A percentile compares a stretch with the other conserved stretches of the same genome.
These are phyloP conservation scores for Myotis findleyi DNA, from an alignment of 2,797 vertebrate species.

Conservation along the genomic window DNA sequence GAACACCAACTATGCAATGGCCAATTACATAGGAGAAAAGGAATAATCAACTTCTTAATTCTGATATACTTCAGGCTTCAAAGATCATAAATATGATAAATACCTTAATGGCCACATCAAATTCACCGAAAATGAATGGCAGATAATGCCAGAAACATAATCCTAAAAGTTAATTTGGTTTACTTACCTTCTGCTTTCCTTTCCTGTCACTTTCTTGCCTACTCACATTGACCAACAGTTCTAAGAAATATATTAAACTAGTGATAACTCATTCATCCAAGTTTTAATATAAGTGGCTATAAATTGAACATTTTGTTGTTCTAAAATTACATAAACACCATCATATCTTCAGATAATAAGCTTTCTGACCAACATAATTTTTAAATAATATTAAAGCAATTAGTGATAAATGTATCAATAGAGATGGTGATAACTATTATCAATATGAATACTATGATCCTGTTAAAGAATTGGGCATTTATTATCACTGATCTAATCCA, in stretches of 20 bases:
- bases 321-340: conserved; percentile 21
- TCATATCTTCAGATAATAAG: not conserved
- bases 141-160: not conserved
- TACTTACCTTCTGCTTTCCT: conserved; percentile 36
- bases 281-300: conserved; percentile 35
- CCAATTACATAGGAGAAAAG: conserved; percentile 18
- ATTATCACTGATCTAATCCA: conserved; percentile 32
- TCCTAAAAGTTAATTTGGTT: not conserved
- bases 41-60: conserved; percentile 17
- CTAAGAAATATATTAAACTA: conserved; percentile 56
- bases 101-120: conserved; percentile 6
- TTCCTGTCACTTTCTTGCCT: not conserved
- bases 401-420: conserved; percentile 11
- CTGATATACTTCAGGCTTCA: conserved; percentile 20
- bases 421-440: not conserved
- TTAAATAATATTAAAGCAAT: conserved; percentile 45
- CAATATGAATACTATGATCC: not conserved
- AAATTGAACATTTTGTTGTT: conserved; percentile 9
- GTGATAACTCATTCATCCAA: conserved; percentile 10
- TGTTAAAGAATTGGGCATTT: conserved; percentile 39
- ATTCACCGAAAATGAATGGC: conserved; percentile 4
- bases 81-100: conserved; percentile 26
- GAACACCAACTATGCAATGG: conserved; percentile 8
- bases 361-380: conserved; percentile 36
- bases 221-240: not conserved